These are phyloP conservation scores for Petrocephalus zakoni DNA, from an alignment of 2,113 vertebrate genomes.

Conservation along the genomic window DNA sequence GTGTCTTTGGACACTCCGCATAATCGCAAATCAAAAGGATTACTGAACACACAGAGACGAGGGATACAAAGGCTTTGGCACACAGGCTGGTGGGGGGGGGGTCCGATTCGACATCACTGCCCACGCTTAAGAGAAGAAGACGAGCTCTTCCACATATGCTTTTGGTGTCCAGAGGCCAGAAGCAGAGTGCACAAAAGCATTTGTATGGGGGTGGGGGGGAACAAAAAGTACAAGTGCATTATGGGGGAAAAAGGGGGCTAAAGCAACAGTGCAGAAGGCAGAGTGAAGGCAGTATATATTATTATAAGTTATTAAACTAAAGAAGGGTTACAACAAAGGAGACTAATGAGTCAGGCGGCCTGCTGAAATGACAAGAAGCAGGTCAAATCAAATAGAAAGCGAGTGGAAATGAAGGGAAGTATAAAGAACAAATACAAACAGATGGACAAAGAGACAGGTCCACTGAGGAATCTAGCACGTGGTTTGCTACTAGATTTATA, in stretches of 20 bases:
- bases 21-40: constrained; percentile 62
- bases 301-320: constrained; percentile 14
- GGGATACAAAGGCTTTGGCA: constrained; percentile 59
- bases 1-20: constrained; percentile 57
- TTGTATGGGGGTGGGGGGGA: constrained; percentile 47
- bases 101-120: constrained; percentile 40
- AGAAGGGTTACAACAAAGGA: background rate
- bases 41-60: constrained; percentile 50
- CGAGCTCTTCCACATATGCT: constrained; percentile 65
- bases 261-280: constrained; percentile 13
- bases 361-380: constrained; percentile 31
- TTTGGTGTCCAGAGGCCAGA: constrained; percentile 66
- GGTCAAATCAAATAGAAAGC: constrained; percentile 40
- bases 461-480: constrained; percentile 99
- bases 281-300: constrained; percentile 24
- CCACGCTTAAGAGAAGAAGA: constrained; percentile 67
- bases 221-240: constrained; percentile 20
- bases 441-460: constrained; percentile 99
- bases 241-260: constrained; percentile 24
- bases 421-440: constrained; percentile 71
- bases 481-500: constrained; percentile 99
- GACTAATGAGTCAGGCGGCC: constrained; percentile 24
- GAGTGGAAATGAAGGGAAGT: constrained; percentile 47
- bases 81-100: constrained; percentile 34
- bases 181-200: constrained; percentile 75